phyloP scores from a whole-genome alignment of 2,797 vertebrate species.

The Picus viridis region DNA sequence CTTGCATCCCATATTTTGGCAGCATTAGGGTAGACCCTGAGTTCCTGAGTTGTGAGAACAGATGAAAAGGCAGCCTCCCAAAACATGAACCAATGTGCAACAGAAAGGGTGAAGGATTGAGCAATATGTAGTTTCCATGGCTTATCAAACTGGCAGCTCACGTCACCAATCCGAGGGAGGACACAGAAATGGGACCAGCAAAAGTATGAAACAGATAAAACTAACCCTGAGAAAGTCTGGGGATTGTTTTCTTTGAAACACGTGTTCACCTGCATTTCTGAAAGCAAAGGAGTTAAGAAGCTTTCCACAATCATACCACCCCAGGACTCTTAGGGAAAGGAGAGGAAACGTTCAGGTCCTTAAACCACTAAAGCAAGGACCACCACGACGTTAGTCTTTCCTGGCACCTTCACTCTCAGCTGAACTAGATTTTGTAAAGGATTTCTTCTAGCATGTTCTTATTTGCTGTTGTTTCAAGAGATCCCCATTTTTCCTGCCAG shows the following conservation, averaged over 20 bases:
- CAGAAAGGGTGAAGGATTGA: background rate
- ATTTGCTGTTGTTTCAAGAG: conserved; percentile 25
- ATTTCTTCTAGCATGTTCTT: conserved; percentile 24
- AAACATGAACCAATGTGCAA: background rate
- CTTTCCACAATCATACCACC: background rate
- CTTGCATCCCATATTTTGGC: background rate
- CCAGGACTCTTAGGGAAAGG: background rate
- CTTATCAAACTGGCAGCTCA: background rate
- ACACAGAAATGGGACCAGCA: background rate
- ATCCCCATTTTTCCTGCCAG: conserved; percentile 36
- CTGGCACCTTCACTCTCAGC: background rate
- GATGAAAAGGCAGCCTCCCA: background rate
- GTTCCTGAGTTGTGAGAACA: background rate
- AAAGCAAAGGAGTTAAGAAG: conserved; percentile 23
- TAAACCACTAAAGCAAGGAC: background rate
- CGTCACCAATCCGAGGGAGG: background rate
- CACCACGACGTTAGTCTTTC: background rate
- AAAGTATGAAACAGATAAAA: conserved; percentile 3
- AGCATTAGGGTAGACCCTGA: background rate
- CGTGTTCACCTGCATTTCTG: background rate
- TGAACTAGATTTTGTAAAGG: conserved; percentile 30
- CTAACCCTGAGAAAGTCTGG: background rate
- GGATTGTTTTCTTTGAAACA: background rate
- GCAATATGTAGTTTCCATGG: background rate
- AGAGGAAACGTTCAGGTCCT: conserved; percentile 15